Percentiles rank a stretch among this genome's conserved stretches.
phyloP scores from a whole-genome alignment of 2,888 invertebrate genomes.

The Tyria jacobaeae region DNA sequence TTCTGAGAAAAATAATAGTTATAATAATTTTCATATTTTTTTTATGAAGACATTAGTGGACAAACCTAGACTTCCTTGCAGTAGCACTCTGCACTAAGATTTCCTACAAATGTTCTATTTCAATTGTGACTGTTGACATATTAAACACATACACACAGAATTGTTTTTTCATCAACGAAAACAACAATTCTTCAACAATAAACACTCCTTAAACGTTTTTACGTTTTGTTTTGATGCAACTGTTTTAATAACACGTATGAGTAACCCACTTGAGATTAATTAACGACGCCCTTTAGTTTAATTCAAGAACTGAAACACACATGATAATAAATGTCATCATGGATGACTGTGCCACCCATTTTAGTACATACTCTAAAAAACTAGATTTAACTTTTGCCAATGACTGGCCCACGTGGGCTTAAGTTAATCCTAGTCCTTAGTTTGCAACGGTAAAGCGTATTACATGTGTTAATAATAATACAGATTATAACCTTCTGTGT shows the following conservation, averaged over 20 bases:
- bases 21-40: not conserved
- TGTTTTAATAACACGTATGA: constrained; percentile 7
- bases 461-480: too few relatives aligned
- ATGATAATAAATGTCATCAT: not conserved
- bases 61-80: too few relatives aligned
- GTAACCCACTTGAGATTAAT: constrained; percentile 24
- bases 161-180: too few relatives aligned
- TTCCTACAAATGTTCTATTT: not conserved
- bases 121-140: not conserved
- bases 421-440: too few relatives aligned
- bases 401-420: too few relatives aligned
- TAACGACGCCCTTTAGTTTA: constrained; percentile 21
- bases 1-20: not conserved
- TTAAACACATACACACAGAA: too few relatives aligned
- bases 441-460: too few relatives aligned
- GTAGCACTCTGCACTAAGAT: not conserved
- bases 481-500: too few relatives aligned
- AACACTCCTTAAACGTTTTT: constrained; percentile 9
- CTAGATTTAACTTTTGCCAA: too few relatives aligned
- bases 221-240: constrained; percentile 10
- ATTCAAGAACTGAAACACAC: constrained; percentile 7
- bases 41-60: too few relatives aligned
- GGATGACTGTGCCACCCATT: not conserved
- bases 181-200: not conserved
- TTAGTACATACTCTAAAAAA: not conserved